Evolutionary conservation across 1,140 invertebrate species (phyloP).

Genomic region (Andricus grossulariae): DNA sequence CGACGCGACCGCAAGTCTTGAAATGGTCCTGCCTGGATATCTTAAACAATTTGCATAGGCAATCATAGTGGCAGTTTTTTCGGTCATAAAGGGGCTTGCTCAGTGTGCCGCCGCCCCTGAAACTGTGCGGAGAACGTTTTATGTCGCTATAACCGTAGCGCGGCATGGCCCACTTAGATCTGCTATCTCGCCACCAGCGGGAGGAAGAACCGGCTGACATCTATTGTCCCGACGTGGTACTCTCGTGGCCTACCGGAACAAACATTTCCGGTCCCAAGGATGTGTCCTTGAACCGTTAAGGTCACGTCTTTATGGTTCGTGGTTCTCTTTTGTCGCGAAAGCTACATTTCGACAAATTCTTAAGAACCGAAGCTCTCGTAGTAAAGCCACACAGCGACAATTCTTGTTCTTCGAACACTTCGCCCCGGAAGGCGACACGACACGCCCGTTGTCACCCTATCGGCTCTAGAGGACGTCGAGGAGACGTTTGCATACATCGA

Average conservation of each 20-base stretch:
- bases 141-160: constrained; percentile 74
- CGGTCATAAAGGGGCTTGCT: constrained; percentile 67
- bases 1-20: constrained; percentile 13
- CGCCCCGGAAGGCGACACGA: constrained; percentile 54
- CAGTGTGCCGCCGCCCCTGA: constrained; percentile 46
- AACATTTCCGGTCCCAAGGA: constrained; percentile 33
- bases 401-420: constrained; percentile 56
- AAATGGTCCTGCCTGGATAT: constrained; percentile 63
- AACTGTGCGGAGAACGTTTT: constrained; percentile 66
- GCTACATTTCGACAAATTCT: not conserved
- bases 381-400: constrained; percentile 54
- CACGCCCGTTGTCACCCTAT: constrained; percentile 74
- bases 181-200: constrained; percentile 67
- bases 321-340: not conserved
- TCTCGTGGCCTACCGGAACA: constrained; percentile 32
- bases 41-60: constrained; percentile 77
- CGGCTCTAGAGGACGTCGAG: constrained; percentile 65
- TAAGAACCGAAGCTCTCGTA: not conserved
- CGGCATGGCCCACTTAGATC: constrained; percentile 76
- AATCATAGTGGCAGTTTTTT: constrained; percentile 76
- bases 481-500: constrained; percentile 75
- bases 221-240: constrained; percentile 63
- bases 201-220: constrained; percentile 64
- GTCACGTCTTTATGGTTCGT: constrained; percentile 34
- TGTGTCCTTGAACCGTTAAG: constrained; percentile 45